Evolutionary conservation across 2,113 vertebrate species (phyloP), one percentile per base, ranked within the genome.

Genomic region (Baryphthengus martii): DNA sequence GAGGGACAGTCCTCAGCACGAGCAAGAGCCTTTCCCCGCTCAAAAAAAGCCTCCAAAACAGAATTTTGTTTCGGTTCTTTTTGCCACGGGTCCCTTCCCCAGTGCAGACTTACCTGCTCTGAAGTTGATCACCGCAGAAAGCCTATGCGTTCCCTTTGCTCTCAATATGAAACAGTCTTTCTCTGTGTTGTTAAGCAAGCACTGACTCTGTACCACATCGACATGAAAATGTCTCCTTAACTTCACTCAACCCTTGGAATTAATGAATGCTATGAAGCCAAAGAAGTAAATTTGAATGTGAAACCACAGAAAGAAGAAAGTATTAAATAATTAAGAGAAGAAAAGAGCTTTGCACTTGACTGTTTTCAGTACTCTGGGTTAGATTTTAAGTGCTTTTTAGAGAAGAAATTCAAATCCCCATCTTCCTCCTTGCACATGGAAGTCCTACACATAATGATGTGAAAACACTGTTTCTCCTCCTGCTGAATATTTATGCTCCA

Each of bases 241-340:
- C 53, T 87, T 96, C 82, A 90, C 91, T 94, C 40, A 94, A 94
- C 79, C 74, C 59, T 96, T 95, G 79, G 63, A 96, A 95, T 79
- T 89, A 92, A 91, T 96, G 85, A 80, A 92, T 3, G 5, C 28
- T 82, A 13, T 90, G 91, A 88, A 91, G 35, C 26, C 76, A 94
- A 84, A 94, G 17, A 91, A 91, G 28, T 59, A 67, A 74, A 87
- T 85, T 93, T 91, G 33, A 96, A 85, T 91, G 88, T 65, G 40
- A 96, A 96, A 90, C 71, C 28, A 81, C 28, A 74, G 49, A 94
- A 89, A 97, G 52, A 96, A 96, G 90, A 10, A 86, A 87, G 74
- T 15, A 13, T 14, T 12, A 44, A 50, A 47, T 44, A n/a, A 25
- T 52, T 62, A 63, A 45, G 47, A 70, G 13, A 88, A 90, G 66